These are phyloP conservation scores for Acrobasis consociella DNA, from an alignment of 2,888 invertebrate species.

Conservation along the genomic window DNA sequence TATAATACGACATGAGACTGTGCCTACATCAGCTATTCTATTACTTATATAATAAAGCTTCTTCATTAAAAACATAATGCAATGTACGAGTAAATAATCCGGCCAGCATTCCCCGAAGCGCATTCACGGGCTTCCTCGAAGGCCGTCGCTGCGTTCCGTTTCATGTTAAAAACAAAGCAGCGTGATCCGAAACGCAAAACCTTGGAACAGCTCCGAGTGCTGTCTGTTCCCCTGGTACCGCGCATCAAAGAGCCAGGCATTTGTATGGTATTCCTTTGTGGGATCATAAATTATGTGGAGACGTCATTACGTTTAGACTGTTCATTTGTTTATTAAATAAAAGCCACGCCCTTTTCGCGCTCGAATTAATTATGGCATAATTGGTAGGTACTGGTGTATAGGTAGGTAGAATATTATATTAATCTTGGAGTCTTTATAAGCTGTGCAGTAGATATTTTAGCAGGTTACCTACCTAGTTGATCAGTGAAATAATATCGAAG, in stretches of 20 bases:
- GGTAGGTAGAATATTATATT: no score
- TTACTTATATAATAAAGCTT: background rate
- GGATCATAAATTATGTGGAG: constrained; percentile 5
- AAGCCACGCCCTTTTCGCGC: background rate
- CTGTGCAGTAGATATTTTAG: no score
- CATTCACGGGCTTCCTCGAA: constrained; percentile 15
- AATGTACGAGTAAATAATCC: background rate
- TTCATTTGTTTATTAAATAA: background rate
- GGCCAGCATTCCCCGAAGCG: background rate
- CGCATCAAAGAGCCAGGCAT: constrained; percentile 13
- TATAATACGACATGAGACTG: no score
- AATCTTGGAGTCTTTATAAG: no score
- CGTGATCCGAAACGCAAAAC: constrained; percentile 12
- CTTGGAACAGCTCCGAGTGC: constrained; percentile 4
- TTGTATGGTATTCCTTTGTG: constrained; percentile 6
- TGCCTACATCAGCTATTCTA: no score
- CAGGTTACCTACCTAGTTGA: background rate
- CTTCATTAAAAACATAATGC: background rate
- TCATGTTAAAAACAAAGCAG: constrained; percentile 18
- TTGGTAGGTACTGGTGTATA: no score
- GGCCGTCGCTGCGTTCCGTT: constrained; percentile 11
- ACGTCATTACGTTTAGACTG: background rate
- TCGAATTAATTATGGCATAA: background rate
- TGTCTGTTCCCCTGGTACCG: constrained; percentile 12
- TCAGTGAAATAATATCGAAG: background rate